Conservation (phyloP, 2,113 vertebrate genomes). For the Corythornis cristatus region DNA sequence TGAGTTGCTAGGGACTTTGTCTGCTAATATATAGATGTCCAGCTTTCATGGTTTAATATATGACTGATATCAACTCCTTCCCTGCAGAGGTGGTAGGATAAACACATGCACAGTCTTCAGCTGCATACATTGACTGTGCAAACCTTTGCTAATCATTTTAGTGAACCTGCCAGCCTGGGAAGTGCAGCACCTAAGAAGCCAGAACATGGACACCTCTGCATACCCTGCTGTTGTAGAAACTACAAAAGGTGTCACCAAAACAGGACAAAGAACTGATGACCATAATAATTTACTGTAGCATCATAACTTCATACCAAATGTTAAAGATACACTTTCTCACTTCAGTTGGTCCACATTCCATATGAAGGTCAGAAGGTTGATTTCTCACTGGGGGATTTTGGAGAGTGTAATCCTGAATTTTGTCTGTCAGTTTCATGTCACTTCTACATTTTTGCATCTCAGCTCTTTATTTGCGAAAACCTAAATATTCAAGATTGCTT, state of each 20-base stretch:
- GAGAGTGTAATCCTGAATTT: neutral
- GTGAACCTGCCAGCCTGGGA: neutral
- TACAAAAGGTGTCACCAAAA: neutral
- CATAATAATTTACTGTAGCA: neutral
- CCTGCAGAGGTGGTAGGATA: neutral
- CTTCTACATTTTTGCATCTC: neutral
- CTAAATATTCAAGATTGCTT: neutral
- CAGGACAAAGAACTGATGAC: neutral
- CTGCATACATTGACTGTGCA: neutral
- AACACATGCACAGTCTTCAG: neutral
- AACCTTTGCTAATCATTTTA: neutral
- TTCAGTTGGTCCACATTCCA: neutral
- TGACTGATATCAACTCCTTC: rapidly evolving
- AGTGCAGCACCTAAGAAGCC: neutral
- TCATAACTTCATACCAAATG: neutral
- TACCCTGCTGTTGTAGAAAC: neutral
- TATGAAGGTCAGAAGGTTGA: neutral
- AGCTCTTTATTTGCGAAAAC: neutral
- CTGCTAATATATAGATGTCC: neutral
- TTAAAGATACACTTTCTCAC: neutral
- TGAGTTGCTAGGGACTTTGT: neutral
- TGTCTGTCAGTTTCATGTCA: neutral
- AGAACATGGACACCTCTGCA: neutral
- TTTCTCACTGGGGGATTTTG: neutral
- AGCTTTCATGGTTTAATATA: neutral